Evolutionary conservation across 2,888 invertebrate genomes (phyloP), one percentile per base, ranked within the genome.

Genomic region (Zeuzera pyrina): DNA sequence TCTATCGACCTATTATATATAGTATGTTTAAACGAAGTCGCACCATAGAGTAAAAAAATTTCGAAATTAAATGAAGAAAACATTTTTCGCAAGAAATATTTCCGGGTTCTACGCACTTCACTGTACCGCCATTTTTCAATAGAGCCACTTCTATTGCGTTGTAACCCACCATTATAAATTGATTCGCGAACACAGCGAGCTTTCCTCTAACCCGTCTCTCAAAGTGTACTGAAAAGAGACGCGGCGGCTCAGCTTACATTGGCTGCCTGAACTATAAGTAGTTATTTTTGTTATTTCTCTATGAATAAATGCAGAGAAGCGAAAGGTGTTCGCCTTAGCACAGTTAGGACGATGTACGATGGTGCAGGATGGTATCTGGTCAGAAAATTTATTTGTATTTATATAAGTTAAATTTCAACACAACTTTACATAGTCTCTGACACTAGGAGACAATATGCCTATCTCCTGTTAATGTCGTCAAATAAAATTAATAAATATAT

Each of bases 281-380:
- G 72, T 62, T 79, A 81, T 83, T 83, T 83, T 83, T 81, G 79
- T 73, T 81, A 79, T 79, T 79, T 78, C 77, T 73, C 78, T 79
- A 77, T 79, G 78, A 78, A 83, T 79, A 79, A 78, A 73, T 74
- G 70, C 66, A 65, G 60, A 53, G 61, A 76, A 81, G 78, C 71
- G 81, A 79, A 81, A 81, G 83, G 79, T 68, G 83, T 72, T 81
- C 62, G 70, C 81, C 79, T 81, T 79, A 79, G 70, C 81, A 83
- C 73, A 81, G 67, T 78, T 79, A 57, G 67, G 57, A 51, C 56
- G 67, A 23, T 16, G 26, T 11, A 10, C 19, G 19, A 14, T 13
- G 11, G 31, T 7, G 7, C 11, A n/a, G 16, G 24, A 24, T 16
- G 31, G 12, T 25, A 15, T 24, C 10, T 26, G 25, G 12, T 12